A percentile compares a stretch with the other conserved stretches of the same genome.
These are phyloP conservation scores for Macrophya alboannulata DNA, from an alignment of 2,888 invertebrate species.

Conservation along the genomic window DNA sequence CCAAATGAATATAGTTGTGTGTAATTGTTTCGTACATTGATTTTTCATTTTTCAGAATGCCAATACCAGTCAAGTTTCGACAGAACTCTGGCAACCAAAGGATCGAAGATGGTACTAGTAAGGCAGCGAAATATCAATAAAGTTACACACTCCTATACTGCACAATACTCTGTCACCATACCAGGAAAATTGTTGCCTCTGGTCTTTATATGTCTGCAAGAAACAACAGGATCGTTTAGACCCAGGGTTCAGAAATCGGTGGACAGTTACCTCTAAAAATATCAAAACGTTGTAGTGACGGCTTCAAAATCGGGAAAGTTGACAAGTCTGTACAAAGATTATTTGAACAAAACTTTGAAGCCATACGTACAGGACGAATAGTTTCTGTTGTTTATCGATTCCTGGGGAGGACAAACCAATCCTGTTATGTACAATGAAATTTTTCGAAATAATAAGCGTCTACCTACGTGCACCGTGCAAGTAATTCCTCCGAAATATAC, in stretches of 20 bases:
- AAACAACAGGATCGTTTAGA: conserved; percentile 24
- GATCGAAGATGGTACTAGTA: conserved; percentile 49
- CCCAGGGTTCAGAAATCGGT: conserved; percentile 52
- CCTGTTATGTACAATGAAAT: neutral
- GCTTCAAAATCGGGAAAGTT: neutral
- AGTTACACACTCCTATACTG: conserved; percentile 58
- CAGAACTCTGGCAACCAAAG: conserved; percentile 49
- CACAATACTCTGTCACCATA: conserved; percentile 57
- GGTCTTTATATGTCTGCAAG: conserved; percentile 26
- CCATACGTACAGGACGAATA: neutral
- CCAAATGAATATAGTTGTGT: too few species aligned
- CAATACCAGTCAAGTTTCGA: conserved; percentile 56
- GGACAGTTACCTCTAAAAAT: conserved; percentile 57
- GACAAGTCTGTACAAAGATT: neutral
- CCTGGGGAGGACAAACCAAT: neutral
- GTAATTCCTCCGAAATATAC: neutral
- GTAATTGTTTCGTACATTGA: too few species aligned
- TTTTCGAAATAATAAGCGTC: neutral
- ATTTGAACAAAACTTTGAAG: neutral
- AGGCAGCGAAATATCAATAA: conserved; percentile 58
- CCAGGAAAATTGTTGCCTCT: conserved; percentile 53
- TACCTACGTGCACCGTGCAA: neutral
- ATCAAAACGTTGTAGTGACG: conserved; percentile 29
- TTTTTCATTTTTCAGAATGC: conserved; percentile 26
- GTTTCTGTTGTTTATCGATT: neutral